A percentile compares a stretch with the other conserved stretches of the same genome.
Conservation (phyloP, 2,888 invertebrate genomes). For the Folsomia manolachei region DNA sequence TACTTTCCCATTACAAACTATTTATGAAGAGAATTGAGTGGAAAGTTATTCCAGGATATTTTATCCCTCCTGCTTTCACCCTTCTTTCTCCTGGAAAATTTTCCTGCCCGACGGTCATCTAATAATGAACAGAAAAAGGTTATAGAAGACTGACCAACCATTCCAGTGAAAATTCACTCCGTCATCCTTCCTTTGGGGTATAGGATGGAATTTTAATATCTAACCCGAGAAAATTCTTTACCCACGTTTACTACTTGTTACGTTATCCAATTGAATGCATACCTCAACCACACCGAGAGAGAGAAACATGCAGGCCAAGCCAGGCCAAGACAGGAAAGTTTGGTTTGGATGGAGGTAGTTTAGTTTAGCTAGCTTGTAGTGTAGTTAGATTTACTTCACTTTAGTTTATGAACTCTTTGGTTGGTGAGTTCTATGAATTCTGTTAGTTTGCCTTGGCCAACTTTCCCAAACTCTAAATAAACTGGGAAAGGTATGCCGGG, state of each 20-base stretch:
- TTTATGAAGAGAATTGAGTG: slow-evolving; percentile 26
- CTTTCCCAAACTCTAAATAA: background rate
- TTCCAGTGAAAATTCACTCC: slow-evolving; percentile 14
- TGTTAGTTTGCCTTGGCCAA: background rate
- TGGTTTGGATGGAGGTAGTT: background rate
- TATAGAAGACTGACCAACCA: slow-evolving; percentile 46
- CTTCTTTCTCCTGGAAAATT: slow-evolving; percentile 24
- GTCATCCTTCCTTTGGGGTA: background rate
- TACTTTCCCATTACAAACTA: too few species aligned
- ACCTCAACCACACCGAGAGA: background rate
- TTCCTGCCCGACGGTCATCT: slow-evolving; percentile 50
- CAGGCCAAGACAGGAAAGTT: background rate
- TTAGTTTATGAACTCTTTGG: background rate
- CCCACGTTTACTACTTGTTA: background rate
- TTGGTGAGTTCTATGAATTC: background rate
- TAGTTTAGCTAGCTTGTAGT: background rate
- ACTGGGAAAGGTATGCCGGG: background rate
- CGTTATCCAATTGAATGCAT: background rate
- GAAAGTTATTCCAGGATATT: background rate
- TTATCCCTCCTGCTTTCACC: background rate
- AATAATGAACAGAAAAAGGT: slow-evolving; percentile 50
- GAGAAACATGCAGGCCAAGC: background rate
- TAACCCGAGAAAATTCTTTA: background rate
- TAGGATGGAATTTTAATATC: background rate
- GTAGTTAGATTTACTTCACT: background rate